These are phyloP conservation scores for Tribolium castaneum DNA, from an alignment of 1,140 invertebrate species.

Conservation along the genomic window DNA sequence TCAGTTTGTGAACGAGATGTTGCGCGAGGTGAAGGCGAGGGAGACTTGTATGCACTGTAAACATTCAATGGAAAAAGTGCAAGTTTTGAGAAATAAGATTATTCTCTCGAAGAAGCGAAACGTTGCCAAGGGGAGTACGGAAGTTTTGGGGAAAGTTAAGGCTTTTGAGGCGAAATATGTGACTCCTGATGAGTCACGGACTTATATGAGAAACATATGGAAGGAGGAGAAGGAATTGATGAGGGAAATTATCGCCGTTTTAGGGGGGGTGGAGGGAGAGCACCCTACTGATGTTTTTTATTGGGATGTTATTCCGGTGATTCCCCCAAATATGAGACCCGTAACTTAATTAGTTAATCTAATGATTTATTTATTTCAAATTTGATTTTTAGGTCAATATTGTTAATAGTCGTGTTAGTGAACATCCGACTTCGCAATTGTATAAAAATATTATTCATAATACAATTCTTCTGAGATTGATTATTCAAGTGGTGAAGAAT, in stretches of 20 bases:
- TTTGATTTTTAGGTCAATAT: conserved; percentile 65
- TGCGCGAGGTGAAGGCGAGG: conserved; percentile 67
- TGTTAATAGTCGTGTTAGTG: conserved; percentile 77
- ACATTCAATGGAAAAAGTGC: conserved; percentile 70
- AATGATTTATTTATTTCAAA: background rate
- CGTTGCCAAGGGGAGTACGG: conserved; percentile 50
- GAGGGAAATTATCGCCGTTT: conserved; percentile 76
- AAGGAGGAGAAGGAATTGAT: conserved; percentile 80
- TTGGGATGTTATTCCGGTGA: conserved; percentile 84
- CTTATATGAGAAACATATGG: conserved; percentile 83
- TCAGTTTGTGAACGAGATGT: conserved; percentile 70
- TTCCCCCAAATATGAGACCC: conserved; percentile 89
- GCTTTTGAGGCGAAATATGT: conserved; percentile 51
- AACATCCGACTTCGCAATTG: conserved; percentile 84
- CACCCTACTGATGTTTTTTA: conserved; percentile 92
- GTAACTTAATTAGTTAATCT: conserved; percentile 62
- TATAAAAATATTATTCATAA: conserved; percentile 77
- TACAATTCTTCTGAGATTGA: conserved; percentile 71
- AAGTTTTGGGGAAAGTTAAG: background rate
- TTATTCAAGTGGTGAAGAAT: conserved; percentile 73
- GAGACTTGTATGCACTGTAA: conserved; percentile 76
- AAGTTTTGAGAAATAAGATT: conserved; percentile 71
- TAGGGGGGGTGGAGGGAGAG: conserved; percentile 68
- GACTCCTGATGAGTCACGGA: conserved; percentile 62
- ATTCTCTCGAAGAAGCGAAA: conserved; percentile 65